Base-by-base conservation (phyloP, 2,888 invertebrate genomes). In the Dasysyrphus albostriatus region DNA sequence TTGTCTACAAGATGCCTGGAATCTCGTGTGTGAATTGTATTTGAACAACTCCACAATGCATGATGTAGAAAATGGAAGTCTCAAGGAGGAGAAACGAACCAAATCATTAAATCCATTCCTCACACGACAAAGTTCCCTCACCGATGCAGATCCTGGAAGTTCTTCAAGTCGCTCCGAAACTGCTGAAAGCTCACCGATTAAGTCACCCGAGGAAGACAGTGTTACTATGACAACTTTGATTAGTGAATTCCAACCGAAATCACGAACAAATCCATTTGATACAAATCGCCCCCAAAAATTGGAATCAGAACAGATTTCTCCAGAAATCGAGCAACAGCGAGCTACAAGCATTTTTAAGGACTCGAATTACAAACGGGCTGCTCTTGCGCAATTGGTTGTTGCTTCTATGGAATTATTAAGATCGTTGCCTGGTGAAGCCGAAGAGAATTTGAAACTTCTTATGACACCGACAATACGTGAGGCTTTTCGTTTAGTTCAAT, bases 371-470 rank as follows among this genome's bases (percentile, higher is more conserved):
- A 97, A 96, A 90, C 94, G 96, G 84, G 95, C 95, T 76, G 96
- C 98, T 24, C 95, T 97, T 93, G 96, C 97, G 37, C 97, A 98
- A 92, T 95, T 97, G 89, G 94, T 98, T 89, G 96, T 96, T 91
- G 96, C 97, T 29, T 96, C 97, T 88, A 95, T 98, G 91, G 97
- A 98, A 91, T 94, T 98, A 89, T 94, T 95, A 12, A 92, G 95
- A 32, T 94, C 95, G 7, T 93, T 96, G 89, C 94, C 95, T 54
- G 93, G 93, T 59, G 94, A 95, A 83, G 93, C 94, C 61, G 94
- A 94, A 90, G 94, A 94, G 88, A 93, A 92, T 89, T 88, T 93
- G 0, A 91, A 92, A 82, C 89, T 93, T 8, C 83, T 93, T 56
- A 92, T 93, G 92, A 93, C 93, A 65, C 93, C 93, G 54, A 93